These are phyloP conservation scores for Drosophila stalkeri DNA, from an alignment of 2,888 invertebrate genomes.

Conservation along the genomic window DNA sequence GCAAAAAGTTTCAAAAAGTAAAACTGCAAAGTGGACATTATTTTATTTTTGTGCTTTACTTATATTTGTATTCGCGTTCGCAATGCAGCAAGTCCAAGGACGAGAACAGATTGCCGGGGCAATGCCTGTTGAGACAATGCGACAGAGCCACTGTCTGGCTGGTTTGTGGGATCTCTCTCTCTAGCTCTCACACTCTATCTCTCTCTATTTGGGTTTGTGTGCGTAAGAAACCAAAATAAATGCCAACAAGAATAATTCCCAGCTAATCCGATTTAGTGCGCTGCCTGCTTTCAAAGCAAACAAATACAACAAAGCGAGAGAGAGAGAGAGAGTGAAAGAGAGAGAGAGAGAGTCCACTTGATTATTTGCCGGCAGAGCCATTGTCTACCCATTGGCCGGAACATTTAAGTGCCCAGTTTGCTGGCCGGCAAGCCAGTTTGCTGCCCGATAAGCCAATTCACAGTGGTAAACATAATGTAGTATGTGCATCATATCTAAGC, in stretches of 20 bases:
- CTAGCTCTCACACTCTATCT: background rate
- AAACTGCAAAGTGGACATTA: conserved; percentile 73
- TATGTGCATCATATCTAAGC: background rate
- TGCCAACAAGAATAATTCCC: conserved; percentile 80
- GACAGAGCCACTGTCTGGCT: conserved; percentile 11
- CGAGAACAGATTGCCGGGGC: conserved; percentile 40
- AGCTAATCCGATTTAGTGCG: conserved; percentile 78
- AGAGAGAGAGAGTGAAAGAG: conserved; percentile 7
- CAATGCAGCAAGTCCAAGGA: conserved; percentile 46
- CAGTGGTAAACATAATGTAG: conserved; percentile 46
- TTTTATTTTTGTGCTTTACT: conserved; percentile 54
- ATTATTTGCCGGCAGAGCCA: conserved; percentile 55
- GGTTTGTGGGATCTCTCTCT: background rate
- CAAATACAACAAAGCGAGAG: conserved; percentile 17
- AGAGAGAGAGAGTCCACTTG: conserved; percentile 40
- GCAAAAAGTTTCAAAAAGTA: conserved; percentile 42
- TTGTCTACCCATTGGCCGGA: conserved; percentile 30
- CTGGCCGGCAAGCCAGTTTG: conserved; percentile 29
- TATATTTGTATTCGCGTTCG: conserved; percentile 22
- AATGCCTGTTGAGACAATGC: conserved; percentile 45
- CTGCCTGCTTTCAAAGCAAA: conserved; percentile 35
- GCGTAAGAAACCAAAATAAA: conserved; percentile 64
- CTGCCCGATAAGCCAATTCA: conserved; percentile 35
- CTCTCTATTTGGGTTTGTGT: conserved; percentile 5
- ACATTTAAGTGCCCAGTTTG: conserved; percentile 52